Conservation (phyloP, 2,113 vertebrate species). For the Speoplatyrhinus poulsoni region DNA sequence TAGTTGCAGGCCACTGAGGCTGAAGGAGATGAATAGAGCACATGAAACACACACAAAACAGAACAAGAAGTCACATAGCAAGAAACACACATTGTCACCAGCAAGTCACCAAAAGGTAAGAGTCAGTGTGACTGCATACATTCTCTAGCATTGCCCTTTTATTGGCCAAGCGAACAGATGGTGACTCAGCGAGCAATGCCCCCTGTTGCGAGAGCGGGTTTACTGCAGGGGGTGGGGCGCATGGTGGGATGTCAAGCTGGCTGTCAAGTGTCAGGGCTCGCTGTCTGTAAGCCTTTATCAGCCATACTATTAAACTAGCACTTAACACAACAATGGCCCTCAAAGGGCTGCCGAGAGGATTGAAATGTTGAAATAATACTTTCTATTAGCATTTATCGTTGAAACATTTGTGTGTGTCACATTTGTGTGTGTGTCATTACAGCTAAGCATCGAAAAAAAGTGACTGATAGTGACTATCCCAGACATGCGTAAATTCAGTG, state of each 20-base stretch:
- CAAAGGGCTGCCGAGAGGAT: too few species aligned
- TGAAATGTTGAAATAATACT: too few species aligned
- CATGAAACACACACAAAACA: conserved; percentile 14
- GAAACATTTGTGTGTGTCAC: too few species aligned
- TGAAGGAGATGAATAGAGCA: conserved; percentile 28
- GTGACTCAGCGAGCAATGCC: conserved; percentile 48
- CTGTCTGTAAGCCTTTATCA: too few species aligned
- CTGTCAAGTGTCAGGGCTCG: conserved; percentile 46
- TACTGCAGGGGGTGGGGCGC: conserved; percentile 53
- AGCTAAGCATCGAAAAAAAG: too few species aligned
- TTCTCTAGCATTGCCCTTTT: conserved; percentile 14
- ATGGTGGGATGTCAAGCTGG: conserved; percentile 23
- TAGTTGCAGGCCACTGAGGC: conserved; percentile 34
- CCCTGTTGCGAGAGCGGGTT: conserved; percentile 57
- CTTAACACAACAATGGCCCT: too few species aligned
- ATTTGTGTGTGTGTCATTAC: too few species aligned
- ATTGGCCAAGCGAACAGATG: conserved; percentile 62
- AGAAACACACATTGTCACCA: conserved; percentile 2
- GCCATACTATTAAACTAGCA: too few species aligned
- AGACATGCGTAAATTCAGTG: too few species aligned
- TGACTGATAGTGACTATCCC: too few species aligned
- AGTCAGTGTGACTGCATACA: conserved; percentile 1
- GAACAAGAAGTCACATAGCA: conserved; percentile 17
- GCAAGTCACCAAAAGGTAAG: not conserved
- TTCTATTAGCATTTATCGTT: too few species aligned